Evolutionary conservation across 1,140 invertebrate genomes (phyloP), one percentile per base, ranked within the genome.

Genomic region (Tetragonula clypearis): DNA sequence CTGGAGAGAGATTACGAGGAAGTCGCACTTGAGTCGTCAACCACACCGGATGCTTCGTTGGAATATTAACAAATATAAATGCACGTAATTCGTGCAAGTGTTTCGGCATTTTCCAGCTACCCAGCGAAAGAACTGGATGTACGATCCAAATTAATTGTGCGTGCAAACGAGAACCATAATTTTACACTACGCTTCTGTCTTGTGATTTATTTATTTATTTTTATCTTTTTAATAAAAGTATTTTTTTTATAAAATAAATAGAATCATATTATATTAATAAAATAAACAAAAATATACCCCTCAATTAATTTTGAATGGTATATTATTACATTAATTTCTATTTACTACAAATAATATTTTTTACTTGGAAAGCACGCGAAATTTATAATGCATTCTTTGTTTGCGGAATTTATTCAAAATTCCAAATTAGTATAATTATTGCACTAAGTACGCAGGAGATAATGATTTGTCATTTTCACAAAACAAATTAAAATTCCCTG

Each of bases 1-100:
- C 93, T 97, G 26, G 96, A 97, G 90, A 96, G 96, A 91, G 97
- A 98, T 93, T 96, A 96, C 84, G 95, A 93, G 88, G 96, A 96
- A 92, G 95, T 95, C 2, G 95, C 94, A 11, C 82, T 92, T 21
- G 94, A 94, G 84, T 94, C 93, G 56, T 85, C 89, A 21, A 87
- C 80, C 1, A 88, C 87, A 12, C 90, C 90, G 17, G 86, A 90
- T 30, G 62, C 83, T 21, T 66, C 88, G 0, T 12, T 82, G 30
- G 86, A 85, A 66, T 81, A 68, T 75, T 85, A 35, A 85, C 21
- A 56, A 14, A 62, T 1, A 58, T 60, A 55, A 49, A 81, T n/a
- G 15, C 12, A 19, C 41, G 14, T 17, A 26, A 2, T 66, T 26
- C 12, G 5, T 65, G 73, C 14, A 26, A 66, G 19, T 65, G 30